Conservation (phyloP, 2,113 vertebrate species). For the Trematomus loennbergii region DNA sequence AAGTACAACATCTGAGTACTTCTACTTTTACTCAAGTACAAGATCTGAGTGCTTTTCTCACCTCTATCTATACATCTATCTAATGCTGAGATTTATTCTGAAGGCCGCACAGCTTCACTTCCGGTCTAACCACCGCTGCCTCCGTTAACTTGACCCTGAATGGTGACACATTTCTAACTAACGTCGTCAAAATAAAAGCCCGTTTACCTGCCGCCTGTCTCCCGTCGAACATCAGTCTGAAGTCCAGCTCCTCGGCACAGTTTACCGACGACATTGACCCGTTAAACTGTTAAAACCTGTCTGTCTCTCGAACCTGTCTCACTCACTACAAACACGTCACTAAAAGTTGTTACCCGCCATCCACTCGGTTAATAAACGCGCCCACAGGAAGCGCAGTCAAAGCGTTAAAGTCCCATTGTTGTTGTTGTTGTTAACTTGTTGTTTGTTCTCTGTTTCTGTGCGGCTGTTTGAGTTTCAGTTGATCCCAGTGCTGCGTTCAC, state of each 20-base stretch:
- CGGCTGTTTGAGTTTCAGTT: slow-evolving; percentile 42
- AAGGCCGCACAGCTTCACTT: accelerated
- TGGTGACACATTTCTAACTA: slow-evolving; percentile 18
- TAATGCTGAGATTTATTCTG: slow-evolving; percentile 27
- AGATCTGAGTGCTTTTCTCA: neutral
- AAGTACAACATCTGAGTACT: too few species aligned
- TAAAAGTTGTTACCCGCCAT: neutral
- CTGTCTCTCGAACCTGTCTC: slow-evolving; percentile 50
- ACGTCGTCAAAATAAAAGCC: slow-evolving; percentile 22
- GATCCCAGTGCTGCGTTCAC: slow-evolving; percentile 54
- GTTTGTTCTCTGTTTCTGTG: slow-evolving; percentile 32
- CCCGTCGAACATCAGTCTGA: slow-evolving; percentile 91
- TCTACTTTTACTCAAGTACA: neutral
- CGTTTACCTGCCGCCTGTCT: slow-evolving; percentile 84
- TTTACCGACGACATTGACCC: slow-evolving; percentile 89
- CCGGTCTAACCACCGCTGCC: neutral
- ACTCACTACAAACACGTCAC: slow-evolving; percentile 23
- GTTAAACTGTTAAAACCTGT: slow-evolving; percentile 45
- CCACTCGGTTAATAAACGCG: neutral
- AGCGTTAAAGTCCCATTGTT: neutral
- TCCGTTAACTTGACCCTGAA: neutral
- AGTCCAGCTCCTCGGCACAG: slow-evolving; percentile 92
- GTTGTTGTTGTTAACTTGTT: neutral
- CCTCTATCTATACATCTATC: too few species aligned
- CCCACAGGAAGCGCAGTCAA: neutral